These are phyloP conservation scores for Sebastes vulpes DNA, from an alignment of 2,797 vertebrate species.

Conservation along the genomic window DNA sequence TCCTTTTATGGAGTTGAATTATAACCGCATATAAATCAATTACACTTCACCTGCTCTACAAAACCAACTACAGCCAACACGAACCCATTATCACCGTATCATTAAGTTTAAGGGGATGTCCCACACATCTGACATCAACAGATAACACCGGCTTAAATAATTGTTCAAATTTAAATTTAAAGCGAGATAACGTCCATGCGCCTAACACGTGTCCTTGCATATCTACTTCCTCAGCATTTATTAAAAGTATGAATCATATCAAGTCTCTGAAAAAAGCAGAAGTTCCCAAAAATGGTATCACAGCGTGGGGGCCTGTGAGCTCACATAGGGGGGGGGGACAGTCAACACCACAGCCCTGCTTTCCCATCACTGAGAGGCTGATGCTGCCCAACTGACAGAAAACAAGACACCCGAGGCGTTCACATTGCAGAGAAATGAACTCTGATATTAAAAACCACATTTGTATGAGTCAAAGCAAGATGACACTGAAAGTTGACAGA, in stretches of 20 bases:
- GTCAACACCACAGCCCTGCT: not conserved
- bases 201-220: constrained; percentile 29
- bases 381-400: not conserved
- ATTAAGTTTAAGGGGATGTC: not conserved
- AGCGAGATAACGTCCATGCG: not conserved
- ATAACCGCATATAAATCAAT: not conserved
- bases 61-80: not conserved
- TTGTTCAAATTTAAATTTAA: not conserved
- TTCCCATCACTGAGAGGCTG: constrained; percentile 21
- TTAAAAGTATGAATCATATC: constrained; percentile 55
- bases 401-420: not conserved
- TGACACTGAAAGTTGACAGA: not conserved
- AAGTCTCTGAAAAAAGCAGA: constrained; percentile 56
- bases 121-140: not conserved
- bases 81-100: not conserved
- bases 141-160: not conserved
- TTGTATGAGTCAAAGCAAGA: constrained; percentile 7
- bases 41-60: not conserved
- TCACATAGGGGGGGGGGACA: not conserved
- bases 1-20: not conserved
- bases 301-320: constrained; percentile 2
- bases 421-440: not conserved
- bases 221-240: constrained; percentile 55
- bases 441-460: not conserved
- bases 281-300: constrained; percentile 48